A percentile compares a stretch with the other conserved stretches of the same genome.
phyloP scores from a whole-genome alignment of 2,113 vertebrate genomes.

The Neolamprologus brichardi region DNA sequence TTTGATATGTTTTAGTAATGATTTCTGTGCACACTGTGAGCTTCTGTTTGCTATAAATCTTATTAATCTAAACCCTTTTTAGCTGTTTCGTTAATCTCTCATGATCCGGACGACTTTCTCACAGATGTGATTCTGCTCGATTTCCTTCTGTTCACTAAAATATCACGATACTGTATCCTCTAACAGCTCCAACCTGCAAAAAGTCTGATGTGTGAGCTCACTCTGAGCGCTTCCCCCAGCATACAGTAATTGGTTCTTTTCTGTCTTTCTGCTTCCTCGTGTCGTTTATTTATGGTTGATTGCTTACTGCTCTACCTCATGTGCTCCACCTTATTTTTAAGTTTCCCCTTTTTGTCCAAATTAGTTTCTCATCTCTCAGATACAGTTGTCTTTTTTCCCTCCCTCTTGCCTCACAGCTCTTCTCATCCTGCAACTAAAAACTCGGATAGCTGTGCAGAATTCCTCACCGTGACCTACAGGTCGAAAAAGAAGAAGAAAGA shows the following conservation, averaged over 20 bases:
- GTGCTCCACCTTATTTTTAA: background rate
- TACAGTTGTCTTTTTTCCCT: background rate
- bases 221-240: background rate
- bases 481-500: background rate
- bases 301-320: background rate
- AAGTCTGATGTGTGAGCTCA: background rate
- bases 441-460: constrained; percentile 49
- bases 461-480: constrained; percentile 49
- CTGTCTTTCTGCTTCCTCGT: background rate
- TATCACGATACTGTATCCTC: background rate
- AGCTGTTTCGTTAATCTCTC: background rate
- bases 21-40: background rate
- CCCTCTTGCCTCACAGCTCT: background rate
- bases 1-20: background rate
- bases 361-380: background rate
- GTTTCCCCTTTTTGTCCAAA: background rate
- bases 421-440: background rate
- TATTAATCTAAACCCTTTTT: background rate
- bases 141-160: background rate
- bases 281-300: background rate
- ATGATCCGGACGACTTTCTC: background rate
- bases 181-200: background rate
- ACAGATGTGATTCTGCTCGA: background rate
- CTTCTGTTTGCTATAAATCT: background rate
- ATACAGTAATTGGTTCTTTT: background rate